phyloP scores from a whole-genome alignment of 2,113 vertebrate species.

The Brachypodius melanocephalos region DNA sequence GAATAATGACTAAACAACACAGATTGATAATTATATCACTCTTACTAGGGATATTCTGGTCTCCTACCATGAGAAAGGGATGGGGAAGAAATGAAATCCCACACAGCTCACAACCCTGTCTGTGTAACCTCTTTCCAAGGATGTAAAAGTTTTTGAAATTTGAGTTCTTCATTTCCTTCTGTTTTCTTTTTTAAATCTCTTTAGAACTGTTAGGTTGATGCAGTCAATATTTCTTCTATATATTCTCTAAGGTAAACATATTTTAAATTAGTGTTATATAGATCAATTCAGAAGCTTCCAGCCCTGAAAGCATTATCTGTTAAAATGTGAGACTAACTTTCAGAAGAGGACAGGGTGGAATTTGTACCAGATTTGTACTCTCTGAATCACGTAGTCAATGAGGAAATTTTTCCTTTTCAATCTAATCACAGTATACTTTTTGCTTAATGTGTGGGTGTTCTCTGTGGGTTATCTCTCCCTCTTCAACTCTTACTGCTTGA shows the following conservation, averaged over 20 bases:
- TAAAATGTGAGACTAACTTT: not conserved
- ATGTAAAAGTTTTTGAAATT: not conserved
- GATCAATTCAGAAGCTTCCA: not conserved
- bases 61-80: not conserved
- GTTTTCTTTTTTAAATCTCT: not conserved
- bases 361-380: not conserved
- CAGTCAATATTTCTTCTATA: not conserved
- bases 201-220: not conserved
- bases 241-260: not conserved
- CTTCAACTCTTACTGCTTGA: not conserved
- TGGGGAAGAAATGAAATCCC: not conserved
- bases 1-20: not conserved
- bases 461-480: not conserved
- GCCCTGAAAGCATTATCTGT: not conserved
- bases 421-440: not conserved
- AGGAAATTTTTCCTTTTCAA: not conserved
- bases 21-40: not conserved
- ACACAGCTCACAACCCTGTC: rapidly evolving
- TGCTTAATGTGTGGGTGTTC: not conserved
- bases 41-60: not conserved
- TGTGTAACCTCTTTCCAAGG: not conserved
- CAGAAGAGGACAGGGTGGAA: not conserved
- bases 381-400: not conserved
- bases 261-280: not conserved
- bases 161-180: not conserved